A percentile compares a stretch with the other conserved stretches of the same genome.
These are phyloP conservation scores for Lagria hirta DNA, from an alignment of 2,888 invertebrate species.

Conservation along the genomic window DNA sequence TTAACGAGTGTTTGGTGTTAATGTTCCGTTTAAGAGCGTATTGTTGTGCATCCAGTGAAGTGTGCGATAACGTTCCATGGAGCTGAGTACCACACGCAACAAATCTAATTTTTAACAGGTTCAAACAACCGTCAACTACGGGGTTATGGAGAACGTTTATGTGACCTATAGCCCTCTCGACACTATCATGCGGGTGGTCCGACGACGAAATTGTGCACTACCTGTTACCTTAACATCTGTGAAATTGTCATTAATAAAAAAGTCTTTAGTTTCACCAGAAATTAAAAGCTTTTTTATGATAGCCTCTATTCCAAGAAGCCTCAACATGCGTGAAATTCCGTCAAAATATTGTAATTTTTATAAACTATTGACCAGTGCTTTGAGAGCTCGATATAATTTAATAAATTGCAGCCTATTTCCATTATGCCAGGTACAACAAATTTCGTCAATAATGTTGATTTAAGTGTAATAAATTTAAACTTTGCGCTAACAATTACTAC, in stretches of 20 bases:
- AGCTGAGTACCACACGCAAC: conserved; percentile 30
- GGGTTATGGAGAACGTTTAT: conserved; percentile 32
- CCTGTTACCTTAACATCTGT: conserved; percentile 37
- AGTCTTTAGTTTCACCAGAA: too few relatives aligned
- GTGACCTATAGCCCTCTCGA: conserved; percentile 33
- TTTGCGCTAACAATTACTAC: conserved; percentile 23
- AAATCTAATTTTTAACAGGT: conserved; percentile 35
- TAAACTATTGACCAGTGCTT: too few relatives aligned
- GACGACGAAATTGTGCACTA: conserved; percentile 16
- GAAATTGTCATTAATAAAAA: conserved; percentile 37
- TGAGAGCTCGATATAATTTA: too few relatives aligned
- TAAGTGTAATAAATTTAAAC: conserved; percentile 32
- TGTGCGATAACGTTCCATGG: conserved; percentile 28
- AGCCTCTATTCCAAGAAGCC: too few relatives aligned
- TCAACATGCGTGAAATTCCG: too few relatives aligned
- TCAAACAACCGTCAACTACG: conserved; percentile 29
- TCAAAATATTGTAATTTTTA: too few relatives aligned
- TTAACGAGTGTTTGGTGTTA: conserved; percentile 33
- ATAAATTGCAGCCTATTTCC: conserved; percentile 22
- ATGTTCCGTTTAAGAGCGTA: conserved; percentile 33
- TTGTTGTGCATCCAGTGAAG: conserved; percentile 29
- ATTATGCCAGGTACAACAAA: conserved; percentile 25
- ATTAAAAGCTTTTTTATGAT: too few relatives aligned
- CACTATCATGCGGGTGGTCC: conserved; percentile 34
- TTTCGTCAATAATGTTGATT: conserved; percentile 33